phyloP scores from a whole-genome alignment of 2,888 invertebrate genomes.

The Helobdella robusta region DNA sequence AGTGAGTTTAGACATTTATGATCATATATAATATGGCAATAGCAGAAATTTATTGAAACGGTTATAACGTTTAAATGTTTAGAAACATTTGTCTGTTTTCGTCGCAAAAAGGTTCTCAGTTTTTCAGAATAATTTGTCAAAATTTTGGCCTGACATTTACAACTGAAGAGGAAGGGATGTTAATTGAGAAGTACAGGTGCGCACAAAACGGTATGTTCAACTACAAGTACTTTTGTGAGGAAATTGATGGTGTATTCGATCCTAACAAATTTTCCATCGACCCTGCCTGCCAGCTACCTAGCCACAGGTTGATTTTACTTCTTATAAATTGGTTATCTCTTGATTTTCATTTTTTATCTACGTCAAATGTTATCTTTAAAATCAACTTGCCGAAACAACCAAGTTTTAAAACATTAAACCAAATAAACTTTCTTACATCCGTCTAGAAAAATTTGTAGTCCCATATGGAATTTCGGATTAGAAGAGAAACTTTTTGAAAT shows the following conservation, averaged over 20 bases:
- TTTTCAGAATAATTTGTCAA: conserved; percentile 47
- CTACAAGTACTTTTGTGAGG: conserved; percentile 46
- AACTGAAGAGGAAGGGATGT: conserved; percentile 40
- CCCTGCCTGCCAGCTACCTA: conserved; percentile 36
- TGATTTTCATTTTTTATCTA: too few relatives aligned
- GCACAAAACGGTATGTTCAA: conserved; percentile 42
- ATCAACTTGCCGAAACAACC: not conserved
- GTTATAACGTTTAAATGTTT: too few relatives aligned
- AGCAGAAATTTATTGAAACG: too few relatives aligned
- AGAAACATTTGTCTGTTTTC: conserved; percentile 21
- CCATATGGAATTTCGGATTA: not conserved
- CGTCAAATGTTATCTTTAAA: too few relatives aligned
- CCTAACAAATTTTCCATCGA: conserved; percentile 39
- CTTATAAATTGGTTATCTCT: too few relatives aligned
- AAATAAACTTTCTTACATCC: conserved; percentile 12
- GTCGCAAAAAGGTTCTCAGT: conserved; percentile 48
- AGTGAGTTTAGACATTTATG: too few relatives aligned
- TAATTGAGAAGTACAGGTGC: conserved; percentile 42
- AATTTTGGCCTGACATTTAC: conserved; percentile 44
- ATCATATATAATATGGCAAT: too few relatives aligned
- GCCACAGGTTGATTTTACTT: too few relatives aligned
- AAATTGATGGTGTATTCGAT: conserved; percentile 43
- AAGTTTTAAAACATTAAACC: not conserved
- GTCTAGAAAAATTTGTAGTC: conserved; percentile 15
- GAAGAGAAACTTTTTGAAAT: conserved; percentile 27